A percentile compares a stretch with the other conserved stretches of the same genome.
phyloP scores from a whole-genome alignment of 2,113 vertebrate genomes.

The Scatophagus argus region DNA sequence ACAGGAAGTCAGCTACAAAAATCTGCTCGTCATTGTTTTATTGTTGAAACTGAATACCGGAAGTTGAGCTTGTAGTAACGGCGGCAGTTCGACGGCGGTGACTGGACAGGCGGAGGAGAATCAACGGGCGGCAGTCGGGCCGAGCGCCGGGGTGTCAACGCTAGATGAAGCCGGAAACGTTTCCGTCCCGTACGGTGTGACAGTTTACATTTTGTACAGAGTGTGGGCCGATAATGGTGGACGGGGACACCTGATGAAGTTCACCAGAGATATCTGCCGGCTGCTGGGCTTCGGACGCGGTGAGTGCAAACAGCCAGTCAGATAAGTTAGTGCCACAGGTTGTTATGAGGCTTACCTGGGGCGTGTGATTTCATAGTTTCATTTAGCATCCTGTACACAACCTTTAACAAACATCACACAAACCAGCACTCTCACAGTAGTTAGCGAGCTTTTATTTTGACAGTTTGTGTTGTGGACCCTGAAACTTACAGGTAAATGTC shows the following conservation, averaged over 20 bases:
- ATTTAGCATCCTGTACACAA: too few species aligned
- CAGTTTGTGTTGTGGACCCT: too few species aligned
- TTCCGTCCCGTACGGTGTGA: neutral
- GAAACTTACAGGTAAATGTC: neutral
- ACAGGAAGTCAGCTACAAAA: neutral
- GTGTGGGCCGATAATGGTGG: constrained; percentile 21
- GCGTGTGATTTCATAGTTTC: neutral
- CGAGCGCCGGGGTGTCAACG: neutral
- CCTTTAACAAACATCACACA: too few species aligned
- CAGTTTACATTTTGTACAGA: neutral
- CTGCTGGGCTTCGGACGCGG: constrained; percentile 67
- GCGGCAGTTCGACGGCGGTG: neutral
- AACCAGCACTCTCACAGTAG: too few species aligned
- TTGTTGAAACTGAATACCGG: neutral
- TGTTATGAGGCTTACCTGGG: neutral
- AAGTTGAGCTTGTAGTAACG: rapidly evolving
- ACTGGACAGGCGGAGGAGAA: neutral
- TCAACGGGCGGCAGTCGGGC: neutral
- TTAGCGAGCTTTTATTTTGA: too few species aligned
- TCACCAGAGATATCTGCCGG: constrained; percentile 66
- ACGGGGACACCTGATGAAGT: constrained; percentile 60
- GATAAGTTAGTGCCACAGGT: neutral
- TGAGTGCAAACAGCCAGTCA: constrained; percentile 42
- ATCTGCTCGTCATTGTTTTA: constrained; percentile 24
- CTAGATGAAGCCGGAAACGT: neutral